phyloP scores from a whole-genome alignment of 2,113 vertebrate species.

The Monopterus albus region DNA sequence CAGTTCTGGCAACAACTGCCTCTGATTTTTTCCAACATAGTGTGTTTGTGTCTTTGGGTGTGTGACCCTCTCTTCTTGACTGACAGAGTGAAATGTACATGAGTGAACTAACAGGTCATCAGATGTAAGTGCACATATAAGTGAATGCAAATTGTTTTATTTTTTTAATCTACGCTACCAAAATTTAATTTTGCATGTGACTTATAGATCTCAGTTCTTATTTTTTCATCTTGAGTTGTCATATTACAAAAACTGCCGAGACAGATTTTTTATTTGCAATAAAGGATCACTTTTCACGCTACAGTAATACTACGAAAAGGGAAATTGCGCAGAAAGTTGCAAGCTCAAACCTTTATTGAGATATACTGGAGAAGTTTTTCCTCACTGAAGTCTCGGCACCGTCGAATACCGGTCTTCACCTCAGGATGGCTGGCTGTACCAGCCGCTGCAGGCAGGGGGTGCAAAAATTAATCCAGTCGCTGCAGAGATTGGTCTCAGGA shows the following conservation, averaged over 20 bases:
- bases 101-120: not conserved
- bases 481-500: constrained; percentile 91
- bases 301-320: not conserved
- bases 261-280: not conserved
- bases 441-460: constrained; percentile 90
- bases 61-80: constrained; percentile 6
- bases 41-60: not conserved
- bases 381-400: not conserved
- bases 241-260: constrained; percentile 13
- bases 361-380: constrained; percentile 18
- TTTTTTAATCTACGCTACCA: not conserved
- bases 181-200: not conserved
- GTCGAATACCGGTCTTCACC: constrained; percentile 18
- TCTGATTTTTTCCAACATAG: constrained; percentile 11
- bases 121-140: not conserved
- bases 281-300: not conserved
- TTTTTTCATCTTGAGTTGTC: constrained; percentile 24
- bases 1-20: not conserved
- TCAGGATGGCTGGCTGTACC: constrained; percentile 89
- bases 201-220: not conserved
- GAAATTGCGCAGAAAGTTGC: not conserved
- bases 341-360: not conserved
- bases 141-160: too few relatives aligned
- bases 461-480: constrained; percentile 89
- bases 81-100: constrained; percentile 1